Percentiles rank a stretch among this genome's conserved stretches.
Evolutionary conservation across 2,888 invertebrate species (phyloP).

Genomic region (Nephrotoma guestfalica): DNA sequence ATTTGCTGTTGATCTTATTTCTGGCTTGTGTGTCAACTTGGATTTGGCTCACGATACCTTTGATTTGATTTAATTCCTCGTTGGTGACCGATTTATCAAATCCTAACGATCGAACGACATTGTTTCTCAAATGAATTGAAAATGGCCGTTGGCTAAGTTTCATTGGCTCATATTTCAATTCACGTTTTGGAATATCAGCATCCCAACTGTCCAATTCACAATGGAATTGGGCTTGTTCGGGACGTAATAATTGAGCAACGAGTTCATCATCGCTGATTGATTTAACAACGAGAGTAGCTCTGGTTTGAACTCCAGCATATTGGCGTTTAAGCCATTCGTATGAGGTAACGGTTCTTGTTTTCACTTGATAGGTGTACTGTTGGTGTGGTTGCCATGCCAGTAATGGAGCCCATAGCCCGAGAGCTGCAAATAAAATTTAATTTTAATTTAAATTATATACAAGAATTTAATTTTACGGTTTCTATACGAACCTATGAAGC

Average conservation of each 20-base stretch:
- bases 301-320: slow-evolving; percentile 39
- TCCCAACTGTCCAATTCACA: slow-evolving; percentile 37
- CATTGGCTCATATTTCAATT: slow-evolving; percentile 40
- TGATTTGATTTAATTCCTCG: slow-evolving; percentile 53
- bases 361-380: slow-evolving; percentile 42
- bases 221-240: slow-evolving; percentile 40
- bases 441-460: not conserved
- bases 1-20: slow-evolving; percentile 35
- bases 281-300: slow-evolving; percentile 40
- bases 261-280: slow-evolving; percentile 35
- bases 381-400: slow-evolving; percentile 40
- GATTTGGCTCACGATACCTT: slow-evolving; percentile 50
- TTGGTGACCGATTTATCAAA: slow-evolving; percentile 39
- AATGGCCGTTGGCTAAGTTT: slow-evolving; percentile 42
- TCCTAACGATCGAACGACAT: slow-evolving; percentile 41
- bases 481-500: not conserved
- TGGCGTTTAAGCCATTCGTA: slow-evolving; percentile 40
- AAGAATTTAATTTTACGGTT: not conserved
- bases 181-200: slow-evolving; percentile 31
- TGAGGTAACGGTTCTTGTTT: slow-evolving; percentile 41
- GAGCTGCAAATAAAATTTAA: not conserved
- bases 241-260: slow-evolving; percentile 34
- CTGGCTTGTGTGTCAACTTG: slow-evolving; percentile 49
- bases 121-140: slow-evolving; percentile 43
- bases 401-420: slow-evolving; percentile 23